Evolutionary conservation across 2,113 vertebrate species (phyloP), one percentile per base, ranked within the genome.

Genomic region (Pycnonotus jocosus): DNA sequence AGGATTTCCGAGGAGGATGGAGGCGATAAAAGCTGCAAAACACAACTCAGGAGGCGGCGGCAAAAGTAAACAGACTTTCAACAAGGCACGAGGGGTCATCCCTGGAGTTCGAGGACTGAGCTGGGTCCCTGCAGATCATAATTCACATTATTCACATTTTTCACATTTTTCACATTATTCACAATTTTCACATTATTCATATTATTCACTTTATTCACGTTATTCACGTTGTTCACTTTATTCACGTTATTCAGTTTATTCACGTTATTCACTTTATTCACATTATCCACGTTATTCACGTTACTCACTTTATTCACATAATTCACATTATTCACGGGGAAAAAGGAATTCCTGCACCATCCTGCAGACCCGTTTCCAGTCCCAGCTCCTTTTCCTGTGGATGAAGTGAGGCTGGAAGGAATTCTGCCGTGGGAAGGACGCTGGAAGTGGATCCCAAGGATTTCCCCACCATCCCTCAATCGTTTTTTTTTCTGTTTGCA

Each of bases 21-120:
- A 22, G 76, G 90, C 78, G 95, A 93, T 91, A 85, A 98, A 95
- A 94, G 44, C 73, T 70, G 78, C 13, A 71, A 95, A 97, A 54
- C 23, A 7, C 45, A 4, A 40, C 73, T 90, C 54, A 11, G 5
- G 18, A 9, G 4, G 40, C 20, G 51, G 35, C 10, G 82, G 50
- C 70, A 68, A 62, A 72, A 81, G 65, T 23, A 89, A 96, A 53
- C 24, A 57, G 81, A 54, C 40, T 57, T 66, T 15, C 7, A 37
- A 22, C 38, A 3, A 6, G 40, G 62, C 71, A 35, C 33, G 28
- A 0, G 7, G 48, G 47, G 58, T 69, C 61, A 35, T 3, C 35
- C 58, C 53, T 40, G 2, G 68, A 16, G 45, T 8, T 28, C 6
- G 11, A 11, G 5, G 21, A 3, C 22, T 15, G 33, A 6, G 62